Conservation (phyloP, 2,888 invertebrate species). For the Smittia aterrima region DNA sequence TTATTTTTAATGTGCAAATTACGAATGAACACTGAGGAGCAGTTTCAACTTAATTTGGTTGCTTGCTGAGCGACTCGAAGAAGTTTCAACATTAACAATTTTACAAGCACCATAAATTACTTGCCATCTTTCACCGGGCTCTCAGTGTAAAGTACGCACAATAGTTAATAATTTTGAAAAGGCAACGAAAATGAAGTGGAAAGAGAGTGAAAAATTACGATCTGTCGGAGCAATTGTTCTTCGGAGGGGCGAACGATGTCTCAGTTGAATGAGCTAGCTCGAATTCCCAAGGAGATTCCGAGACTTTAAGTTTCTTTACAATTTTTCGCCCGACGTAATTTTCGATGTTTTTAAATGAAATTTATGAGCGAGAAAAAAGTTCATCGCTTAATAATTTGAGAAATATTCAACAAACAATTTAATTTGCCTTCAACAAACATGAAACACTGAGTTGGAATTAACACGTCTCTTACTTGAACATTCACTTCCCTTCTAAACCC, state of each 20-base stretch:
- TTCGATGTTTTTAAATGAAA: neutral
- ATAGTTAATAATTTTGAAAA: constrained; percentile 28
- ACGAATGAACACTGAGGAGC: neutral
- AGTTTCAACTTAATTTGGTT: constrained; percentile 31
- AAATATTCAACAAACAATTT: neutral
- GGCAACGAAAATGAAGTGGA: constrained; percentile 18
- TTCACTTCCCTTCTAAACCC: neutral
- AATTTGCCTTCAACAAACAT: neutral
- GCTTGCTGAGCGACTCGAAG: neutral
- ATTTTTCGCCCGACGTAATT: neutral
- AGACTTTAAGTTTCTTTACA: neutral
- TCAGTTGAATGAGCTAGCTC: neutral
- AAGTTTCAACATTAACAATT: constrained; percentile 28
- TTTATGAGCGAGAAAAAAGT: neutral
- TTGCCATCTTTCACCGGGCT: constrained; percentile 7
- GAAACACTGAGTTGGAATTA: neutral
- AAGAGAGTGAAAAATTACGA: constrained; percentile 28
- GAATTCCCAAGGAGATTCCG: neutral
- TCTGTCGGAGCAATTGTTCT: constrained; percentile 13
- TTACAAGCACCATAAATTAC: constrained; percentile 39
- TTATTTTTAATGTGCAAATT: neutral
- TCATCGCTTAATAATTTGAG: neutral
- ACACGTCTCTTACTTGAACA: neutral
- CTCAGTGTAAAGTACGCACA: constrained; percentile 15
- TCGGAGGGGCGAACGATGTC: neutral